Evolutionary conservation across 2,888 invertebrate species (phyloP), one percentile per base, ranked within the genome.

Genomic region (Cryptophagus acutangulus): DNA sequence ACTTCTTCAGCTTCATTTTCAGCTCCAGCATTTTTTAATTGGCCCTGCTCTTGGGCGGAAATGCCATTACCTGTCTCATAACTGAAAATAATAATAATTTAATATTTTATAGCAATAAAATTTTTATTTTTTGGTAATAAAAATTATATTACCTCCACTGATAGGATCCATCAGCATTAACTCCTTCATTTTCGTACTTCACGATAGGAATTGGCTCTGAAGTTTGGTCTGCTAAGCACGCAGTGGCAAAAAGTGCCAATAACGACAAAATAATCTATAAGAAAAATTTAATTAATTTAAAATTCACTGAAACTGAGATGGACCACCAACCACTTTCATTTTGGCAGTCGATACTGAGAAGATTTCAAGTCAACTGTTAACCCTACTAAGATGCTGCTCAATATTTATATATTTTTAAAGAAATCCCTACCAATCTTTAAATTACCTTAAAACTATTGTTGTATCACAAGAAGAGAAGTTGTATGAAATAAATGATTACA

Each of bases 51-150:
- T 53, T 84, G 77, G 0, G 78, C 83, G 2, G 71, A 69, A 49
- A 85, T 85, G 9, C 84, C 84, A 58, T 86, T 84, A 18, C 79
- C 84, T 33, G 84, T 84, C 67, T 83, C 82, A 54, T 83, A 85
- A 50, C 80, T 61, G n/a, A n/a, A n/a, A n/a, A n/a, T n/a, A n/a
- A n/a, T n/a, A n/a, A n/a, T n/a, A n/a, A n/a, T n/a, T n/a, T n/a
- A n/a, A n/a, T n/a, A n/a, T n/a, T n/a, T n/a, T n/a, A n/a, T n/a
- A n/a, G n/a, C n/a, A n/a, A n/a, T n/a, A n/a, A n/a, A n/a, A n/a
- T n/a, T n/a, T n/a, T n/a, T n/a, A n/a, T n/a, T n/a, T n/a, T n/a
- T n/a, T n/a, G n/a, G n/a, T n/a, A n/a, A n/a, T n/a, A n/a, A n/a
- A n/a, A n/a, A n/a, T n/a, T 15, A 31, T 15, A 31, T 49, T 45